Percentiles rank a stretch among this genome's conserved stretches.
Conservation (phyloP, 2,888 invertebrate genomes). For the Cheilosia variabilis region DNA sequence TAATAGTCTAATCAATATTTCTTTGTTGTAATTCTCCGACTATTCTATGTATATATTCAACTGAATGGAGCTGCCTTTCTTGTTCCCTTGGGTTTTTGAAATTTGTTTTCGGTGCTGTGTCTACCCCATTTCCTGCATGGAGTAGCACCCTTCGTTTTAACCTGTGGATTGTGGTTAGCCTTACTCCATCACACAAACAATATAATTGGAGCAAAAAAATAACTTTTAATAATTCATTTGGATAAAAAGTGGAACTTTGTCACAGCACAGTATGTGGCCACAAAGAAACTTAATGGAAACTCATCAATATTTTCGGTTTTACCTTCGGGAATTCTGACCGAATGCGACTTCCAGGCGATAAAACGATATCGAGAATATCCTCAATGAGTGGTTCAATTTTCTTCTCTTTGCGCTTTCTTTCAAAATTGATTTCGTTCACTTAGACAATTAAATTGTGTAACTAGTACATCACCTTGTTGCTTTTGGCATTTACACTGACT, state of each 20-base stretch:
- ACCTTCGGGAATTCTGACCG: conserved; percentile 58
- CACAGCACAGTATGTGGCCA: neutral
- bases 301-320: conserved; percentile 36
- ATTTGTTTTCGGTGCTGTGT: neutral
- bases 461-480: conserved; percentile 56
- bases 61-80: conserved; percentile 40
- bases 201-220: neutral
- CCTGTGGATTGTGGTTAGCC: conserved; percentile 40
- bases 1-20: conserved; percentile 73
- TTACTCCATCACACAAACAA: neutral
- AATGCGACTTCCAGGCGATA: conserved; percentile 17
- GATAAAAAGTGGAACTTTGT: conserved; percentile 43
- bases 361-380: conserved; percentile 46
- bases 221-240: conserved; percentile 23
- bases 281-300: conserved; percentile 23
- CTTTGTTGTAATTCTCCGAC: conserved; percentile 51
- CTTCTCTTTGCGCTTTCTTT: conserved; percentile 21
- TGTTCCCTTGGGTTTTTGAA: neutral
- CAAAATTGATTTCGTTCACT: conserved; percentile 6
- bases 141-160: conserved; percentile 19
- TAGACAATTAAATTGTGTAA: neutral
- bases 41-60: conserved; percentile 34
- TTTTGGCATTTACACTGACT: conserved; percentile 29
- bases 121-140: conserved; percentile 2
- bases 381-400: conserved; percentile 47